A percentile compares a stretch with the other conserved stretches of the same genome.
Evolutionary conservation across 2,797 vertebrate species (phyloP).

Genomic region (Peromyscus aztecus): DNA sequence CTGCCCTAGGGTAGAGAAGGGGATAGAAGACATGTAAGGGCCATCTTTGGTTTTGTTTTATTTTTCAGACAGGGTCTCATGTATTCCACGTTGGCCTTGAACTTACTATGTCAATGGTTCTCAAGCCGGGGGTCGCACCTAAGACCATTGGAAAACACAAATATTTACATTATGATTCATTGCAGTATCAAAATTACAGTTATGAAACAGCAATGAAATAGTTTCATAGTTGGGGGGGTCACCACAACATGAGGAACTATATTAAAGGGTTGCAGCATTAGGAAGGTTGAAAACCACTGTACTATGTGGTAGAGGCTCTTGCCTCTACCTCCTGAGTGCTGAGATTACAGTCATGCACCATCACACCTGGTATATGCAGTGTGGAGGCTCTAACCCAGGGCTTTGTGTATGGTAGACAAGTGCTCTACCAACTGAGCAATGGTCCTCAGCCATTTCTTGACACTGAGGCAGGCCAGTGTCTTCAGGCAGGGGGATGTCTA

Average conservation of each 20-base stretch:
- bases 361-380: neutral
- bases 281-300: neutral
- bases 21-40: neutral
- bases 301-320: neutral
- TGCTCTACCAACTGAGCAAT: neutral
- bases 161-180: neutral
- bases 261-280: neutral
- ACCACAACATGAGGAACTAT: neutral
- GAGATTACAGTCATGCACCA: neutral
- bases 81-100: neutral
- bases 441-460: neutral
- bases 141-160: neutral
- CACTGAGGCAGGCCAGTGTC: neutral
- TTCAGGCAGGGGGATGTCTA: neutral
- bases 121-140: neutral
- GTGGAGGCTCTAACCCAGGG: neutral
- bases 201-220: neutral
- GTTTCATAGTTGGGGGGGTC: neutral
- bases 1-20: neutral
- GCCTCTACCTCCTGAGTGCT: neutral
- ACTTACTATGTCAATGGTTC: neutral
- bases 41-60: neutral
- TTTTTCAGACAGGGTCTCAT: neutral
- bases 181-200: neutral
- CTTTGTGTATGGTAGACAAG: neutral